These are phyloP conservation scores for Berghia stephanieae DNA, from an alignment of 1,140 invertebrate species.

Conservation along the genomic window DNA sequence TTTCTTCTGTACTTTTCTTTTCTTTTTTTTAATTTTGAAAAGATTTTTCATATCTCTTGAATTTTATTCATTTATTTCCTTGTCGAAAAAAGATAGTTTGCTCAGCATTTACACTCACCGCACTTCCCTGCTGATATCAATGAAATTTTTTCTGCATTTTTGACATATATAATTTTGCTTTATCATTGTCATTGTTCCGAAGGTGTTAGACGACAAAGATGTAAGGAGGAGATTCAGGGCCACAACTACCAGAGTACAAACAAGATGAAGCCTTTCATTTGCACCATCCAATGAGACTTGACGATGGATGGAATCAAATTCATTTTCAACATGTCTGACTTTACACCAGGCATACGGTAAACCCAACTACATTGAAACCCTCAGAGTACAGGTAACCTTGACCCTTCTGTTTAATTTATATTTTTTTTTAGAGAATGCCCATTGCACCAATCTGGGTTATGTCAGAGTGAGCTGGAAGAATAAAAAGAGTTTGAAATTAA, in stretches of 20 bases:
- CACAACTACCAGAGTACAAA: constrained; percentile 93
- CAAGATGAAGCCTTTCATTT: constrained; percentile 89
- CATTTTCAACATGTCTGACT: constrained; percentile 99
- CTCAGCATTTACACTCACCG: too few relatives aligned
- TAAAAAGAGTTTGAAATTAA: too few relatives aligned
- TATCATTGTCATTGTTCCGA: neutral
- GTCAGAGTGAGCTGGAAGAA: too few relatives aligned
- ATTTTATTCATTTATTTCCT: neutral
- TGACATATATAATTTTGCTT: too few relatives aligned
- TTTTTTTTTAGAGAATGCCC: neutral
- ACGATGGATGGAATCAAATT: constrained; percentile 96
- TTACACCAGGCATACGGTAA: constrained; percentile 97
- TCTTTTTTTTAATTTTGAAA: too few relatives aligned
- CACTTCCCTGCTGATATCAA: too few relatives aligned
- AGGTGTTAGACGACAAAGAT: constrained; percentile 88
- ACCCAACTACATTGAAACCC: constrained; percentile 99
- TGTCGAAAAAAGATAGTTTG: too few relatives aligned
- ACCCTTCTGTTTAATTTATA: neutral
- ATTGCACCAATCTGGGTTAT: too few relatives aligned
- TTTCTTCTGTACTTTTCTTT: too few relatives aligned
- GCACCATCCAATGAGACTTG: constrained; percentile 94
- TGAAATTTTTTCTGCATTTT: too few relatives aligned
- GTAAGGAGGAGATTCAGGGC: constrained; percentile 89
- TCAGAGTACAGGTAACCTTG: constrained; percentile 78
- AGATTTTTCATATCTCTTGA: too few relatives aligned